Evolutionary conservation across 2,113 vertebrate species (phyloP).

Genomic region (Corythoichthys haematopterus): DNA sequence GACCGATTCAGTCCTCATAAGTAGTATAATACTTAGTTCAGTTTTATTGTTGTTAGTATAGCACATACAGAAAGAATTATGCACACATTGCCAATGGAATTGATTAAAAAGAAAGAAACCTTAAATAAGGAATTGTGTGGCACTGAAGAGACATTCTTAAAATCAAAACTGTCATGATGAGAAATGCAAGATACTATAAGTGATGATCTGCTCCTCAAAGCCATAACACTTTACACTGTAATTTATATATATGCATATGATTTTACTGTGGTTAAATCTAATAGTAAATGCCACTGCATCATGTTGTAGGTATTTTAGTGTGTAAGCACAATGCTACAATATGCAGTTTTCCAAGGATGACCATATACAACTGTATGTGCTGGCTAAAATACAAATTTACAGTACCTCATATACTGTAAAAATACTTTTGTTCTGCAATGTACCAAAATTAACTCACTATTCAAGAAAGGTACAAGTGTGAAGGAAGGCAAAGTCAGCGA

Average conservation of each 20-base stretch:
- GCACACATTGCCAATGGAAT: neutral
- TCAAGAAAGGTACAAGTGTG: slow-evolving; percentile 52
- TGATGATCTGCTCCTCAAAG: slow-evolving; percentile 1
- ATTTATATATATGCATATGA: neutral
- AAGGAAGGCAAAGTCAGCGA: slow-evolving; percentile 27
- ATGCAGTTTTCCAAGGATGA: too few relatives aligned
- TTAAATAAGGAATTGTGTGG: slow-evolving; percentile 28
- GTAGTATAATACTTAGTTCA: slow-evolving; percentile 36
- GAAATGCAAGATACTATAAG: slow-evolving; percentile 1
- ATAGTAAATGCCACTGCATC: too few relatives aligned
- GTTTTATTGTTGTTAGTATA: neutral
- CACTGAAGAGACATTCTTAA: slow-evolving; percentile 16
- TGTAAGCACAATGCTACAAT: too few relatives aligned
- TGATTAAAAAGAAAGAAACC: slow-evolving; percentile 21
- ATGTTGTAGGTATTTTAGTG: neutral
- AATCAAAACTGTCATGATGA: neutral
- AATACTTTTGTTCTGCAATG: slow-evolving; percentile 39
- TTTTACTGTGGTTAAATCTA: neutral
- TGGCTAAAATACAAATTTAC: too few relatives aligned
- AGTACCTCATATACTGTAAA: slow-evolving; percentile 9
- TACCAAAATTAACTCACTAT: slow-evolving; percentile 54
- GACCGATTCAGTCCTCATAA: slow-evolving; percentile 36
- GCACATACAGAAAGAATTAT: slow-evolving; percentile 4
- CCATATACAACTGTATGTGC: too few relatives aligned
- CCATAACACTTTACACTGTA: neutral